Conservation (phyloP, 2,797 vertebrate species). For the Perodicticus potto region DNA sequence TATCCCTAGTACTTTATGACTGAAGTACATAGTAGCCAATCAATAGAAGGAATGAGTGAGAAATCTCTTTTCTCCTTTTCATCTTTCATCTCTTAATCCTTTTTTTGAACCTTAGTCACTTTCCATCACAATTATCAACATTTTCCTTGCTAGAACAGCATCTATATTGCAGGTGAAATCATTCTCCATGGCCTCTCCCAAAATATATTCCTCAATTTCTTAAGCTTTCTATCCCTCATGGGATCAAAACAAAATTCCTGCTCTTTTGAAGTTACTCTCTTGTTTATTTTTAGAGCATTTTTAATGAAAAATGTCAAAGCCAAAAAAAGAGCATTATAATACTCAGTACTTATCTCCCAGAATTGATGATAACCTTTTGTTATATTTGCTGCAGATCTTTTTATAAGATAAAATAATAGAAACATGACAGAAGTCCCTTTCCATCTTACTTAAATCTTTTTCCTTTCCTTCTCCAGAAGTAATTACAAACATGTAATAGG, state of each 20-base stretch:
- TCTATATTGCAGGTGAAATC: constrained; percentile 23
- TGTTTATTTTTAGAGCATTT: constrained; percentile 30
- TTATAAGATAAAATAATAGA: constrained; percentile 39
- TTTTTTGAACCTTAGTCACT: neutral
- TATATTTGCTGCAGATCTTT: neutral
- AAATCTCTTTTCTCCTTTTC: constrained; percentile 1
- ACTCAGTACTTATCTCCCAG: neutral
- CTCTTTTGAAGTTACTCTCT: constrained; percentile 21
- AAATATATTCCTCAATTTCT: neutral
- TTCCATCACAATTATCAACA: neutral
- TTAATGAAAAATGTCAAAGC: constrained; percentile 22
- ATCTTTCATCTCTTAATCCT: neutral
- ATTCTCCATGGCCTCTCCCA: constrained; percentile 8
- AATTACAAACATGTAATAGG: constrained; percentile 43
- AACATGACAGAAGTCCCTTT: neutral
- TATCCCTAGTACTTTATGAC: neutral
- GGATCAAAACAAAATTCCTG: constrained; percentile 11
- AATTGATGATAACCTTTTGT: constrained; percentile 47
- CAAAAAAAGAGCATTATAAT: neutral
- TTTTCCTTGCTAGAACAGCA: neutral
- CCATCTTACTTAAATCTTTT: constrained; percentile 29
- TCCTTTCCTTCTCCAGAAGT: neutral
- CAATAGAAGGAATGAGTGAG: neutral
- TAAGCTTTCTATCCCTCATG: neutral
- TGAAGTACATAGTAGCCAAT: neutral